phyloP scores from a whole-genome alignment of 2,113 vertebrate genomes.

The Urocitellus parryii region DNA sequence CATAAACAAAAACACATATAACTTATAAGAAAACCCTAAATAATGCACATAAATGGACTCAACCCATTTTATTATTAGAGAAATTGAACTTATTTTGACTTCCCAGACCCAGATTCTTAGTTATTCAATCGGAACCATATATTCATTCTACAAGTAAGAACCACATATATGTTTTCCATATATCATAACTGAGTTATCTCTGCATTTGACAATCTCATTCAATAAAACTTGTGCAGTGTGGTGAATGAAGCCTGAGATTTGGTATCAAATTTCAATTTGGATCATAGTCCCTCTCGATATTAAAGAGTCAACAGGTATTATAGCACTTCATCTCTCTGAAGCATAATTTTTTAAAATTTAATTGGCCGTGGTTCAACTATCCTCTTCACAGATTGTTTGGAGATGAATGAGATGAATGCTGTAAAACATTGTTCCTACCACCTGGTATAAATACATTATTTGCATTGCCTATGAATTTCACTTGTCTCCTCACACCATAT shows the following conservation, averaged over 20 bases:
- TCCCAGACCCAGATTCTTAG: background rate
- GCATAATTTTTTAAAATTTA: background rate
- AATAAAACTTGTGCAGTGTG: background rate
- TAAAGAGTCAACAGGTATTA: background rate
- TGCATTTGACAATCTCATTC: background rate
- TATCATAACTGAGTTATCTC: background rate
- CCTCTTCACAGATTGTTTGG: background rate
- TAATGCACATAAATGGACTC: background rate
- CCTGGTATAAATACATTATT: background rate
- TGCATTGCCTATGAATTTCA: fast-evolving
- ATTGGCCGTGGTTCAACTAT: background rate
- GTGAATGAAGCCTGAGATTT: background rate
- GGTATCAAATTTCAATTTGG: background rate
- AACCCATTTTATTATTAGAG: background rate
- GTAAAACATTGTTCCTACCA: no score
- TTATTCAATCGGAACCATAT: background rate
- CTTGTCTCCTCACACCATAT: fast-evolving
- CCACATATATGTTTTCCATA: background rate
- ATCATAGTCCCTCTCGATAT: background rate
- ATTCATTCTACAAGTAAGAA: background rate
- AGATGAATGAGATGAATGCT: background rate
- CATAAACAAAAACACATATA: background rate
- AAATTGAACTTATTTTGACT: background rate
- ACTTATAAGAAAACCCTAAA: background rate
- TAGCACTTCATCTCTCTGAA: background rate